Evolutionary conservation across 92 coral and sea anemone species (phyloP).

Genomic region (Epizoanthus stellaris): DNA sequence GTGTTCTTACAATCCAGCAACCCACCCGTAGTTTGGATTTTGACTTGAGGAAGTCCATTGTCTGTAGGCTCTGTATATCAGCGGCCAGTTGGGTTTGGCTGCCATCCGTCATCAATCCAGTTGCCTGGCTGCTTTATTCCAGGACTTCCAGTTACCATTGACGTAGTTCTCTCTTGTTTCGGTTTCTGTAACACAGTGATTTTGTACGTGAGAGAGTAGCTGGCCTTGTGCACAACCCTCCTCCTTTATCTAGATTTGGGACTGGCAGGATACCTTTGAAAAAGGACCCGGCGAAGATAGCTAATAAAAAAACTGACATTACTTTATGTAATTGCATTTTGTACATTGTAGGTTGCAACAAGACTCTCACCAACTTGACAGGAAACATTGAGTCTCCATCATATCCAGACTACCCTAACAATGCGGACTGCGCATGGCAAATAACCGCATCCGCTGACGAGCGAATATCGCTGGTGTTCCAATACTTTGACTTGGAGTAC

Average conservation of each 20-base stretch:
- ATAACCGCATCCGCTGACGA: slow-evolving; percentile 60
- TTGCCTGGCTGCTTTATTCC: background rate
- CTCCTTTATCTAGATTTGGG: no score
- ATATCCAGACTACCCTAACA: slow-evolving; percentile 65
- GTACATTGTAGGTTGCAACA: slow-evolving; percentile 49
- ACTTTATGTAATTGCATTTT: no score
- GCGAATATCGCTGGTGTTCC: slow-evolving; percentile 62
- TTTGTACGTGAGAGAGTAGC: background rate
- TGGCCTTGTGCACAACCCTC: background rate
- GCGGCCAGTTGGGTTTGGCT: background rate
- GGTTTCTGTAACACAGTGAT: background rate
- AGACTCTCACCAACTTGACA: slow-evolving; percentile 43
- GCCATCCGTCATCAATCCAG: background rate
- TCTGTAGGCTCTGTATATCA: background rate
- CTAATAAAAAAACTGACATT: no score
- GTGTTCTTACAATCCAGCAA: background rate
- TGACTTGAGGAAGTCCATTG: no score
- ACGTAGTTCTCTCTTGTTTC: background rate
- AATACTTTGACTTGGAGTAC: slow-evolving; percentile 64
- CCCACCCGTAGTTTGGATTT: background rate
- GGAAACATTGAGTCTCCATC: slow-evolving; percentile 57
- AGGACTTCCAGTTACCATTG: background rate
- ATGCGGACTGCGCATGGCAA: slow-evolving; percentile 65
- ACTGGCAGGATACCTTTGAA: no score
- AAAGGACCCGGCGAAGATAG: no score